Base-by-base conservation (phyloP, 2,797 vertebrate species). In the Helicolenus hilgendorfi region DNA sequence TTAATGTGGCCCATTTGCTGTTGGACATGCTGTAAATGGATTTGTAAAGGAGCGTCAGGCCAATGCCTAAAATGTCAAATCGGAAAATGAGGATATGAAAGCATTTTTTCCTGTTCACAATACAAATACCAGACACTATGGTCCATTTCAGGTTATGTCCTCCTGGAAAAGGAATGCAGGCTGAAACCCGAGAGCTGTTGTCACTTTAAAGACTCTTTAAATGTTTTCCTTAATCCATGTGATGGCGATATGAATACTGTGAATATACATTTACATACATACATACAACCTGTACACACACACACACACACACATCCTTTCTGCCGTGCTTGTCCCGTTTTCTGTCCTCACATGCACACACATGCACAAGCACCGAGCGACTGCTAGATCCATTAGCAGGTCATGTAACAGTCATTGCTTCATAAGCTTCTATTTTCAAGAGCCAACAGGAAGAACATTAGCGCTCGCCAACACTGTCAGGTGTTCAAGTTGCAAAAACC, bases 371-470 rank as follows among this genome's bases (percentile, higher is more conserved):
- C 33, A 70, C 11, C 1, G 79, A 64, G 77, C 29, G 10, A 93
- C 97, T 97, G 97, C 72, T 97, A 93, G 79, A 97, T 96, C 95
- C 95, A 98, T 97, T 97, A 97, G 94, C 73, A 84, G 96, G 96
- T 97, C 97, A 97, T 95, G 95, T 93, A 97, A 94, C 95, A 97
- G 97, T 97, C 97, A 98, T 96, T 97, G 97, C 97, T 97, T 96
- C 94, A 97, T 96, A 93, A 89, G 94, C 85, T 92, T 93, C 94
- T 97, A 94, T 96, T 96, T 97, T 94, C 93, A 95, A 96, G 86
- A 91, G 91, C 85, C 93, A 89, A 72, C 58, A 77, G 70, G 79
- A 92, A 87, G 62, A 97, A 97, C 97, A 97, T 96, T 95, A 79
- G 88, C 38, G 20, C 59, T 88, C 29, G 60, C 70, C 67, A 55